Evolutionary conservation across 92 coral and sea anemone species (phyloP), one percentile per base, ranked within the genome.

Genomic region (Desmophyllum pertusum): DNA sequence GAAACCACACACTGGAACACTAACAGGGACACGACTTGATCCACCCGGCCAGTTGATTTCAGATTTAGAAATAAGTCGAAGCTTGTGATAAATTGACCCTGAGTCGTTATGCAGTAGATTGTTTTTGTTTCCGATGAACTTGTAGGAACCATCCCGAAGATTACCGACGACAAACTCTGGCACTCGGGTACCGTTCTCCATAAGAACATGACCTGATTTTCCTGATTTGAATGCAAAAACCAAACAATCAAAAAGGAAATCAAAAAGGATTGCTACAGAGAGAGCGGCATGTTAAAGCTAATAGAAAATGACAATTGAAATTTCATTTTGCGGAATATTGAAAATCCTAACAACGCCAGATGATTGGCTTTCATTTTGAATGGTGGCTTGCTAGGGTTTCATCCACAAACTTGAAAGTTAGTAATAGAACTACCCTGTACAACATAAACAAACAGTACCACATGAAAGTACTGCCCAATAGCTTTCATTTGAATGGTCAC

Each of bases 101-200:
- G 82, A 74, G 33, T 68, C 66, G 6, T 63, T 48, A 62, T 69
- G 66, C 11, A 72, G 72, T 35, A 66, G 63, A 38, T 79, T 52
- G 13, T 85, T 79, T 41, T 77, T 43, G 84, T 90, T 90, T 27
- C 88, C 73, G 69, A 93, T 53, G 27, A 78, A 72, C 81, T 39
- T 70, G 83, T 93, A 88, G 55, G 81, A 48, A 11, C 97, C 94
- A 14, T 85, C 74, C 21, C 78, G 92, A 42, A 93, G 55, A 78
- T 93, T 93, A 2, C 97, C 97, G 64, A 93, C 88, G 10, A 90
- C 94, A 75, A 93, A 90, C 75, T 85, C 83, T 14, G 97, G 97
- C 29, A 93, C 85, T 62, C 97, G 84, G 6, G 80, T 82, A 14
- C 97, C 97, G 30, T 90, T 85, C 15, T 79, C 87, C 85, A 91